Base-by-base conservation (phyloP, 2,888 invertebrate species). In the Cylindroiulus punctatus region DNA sequence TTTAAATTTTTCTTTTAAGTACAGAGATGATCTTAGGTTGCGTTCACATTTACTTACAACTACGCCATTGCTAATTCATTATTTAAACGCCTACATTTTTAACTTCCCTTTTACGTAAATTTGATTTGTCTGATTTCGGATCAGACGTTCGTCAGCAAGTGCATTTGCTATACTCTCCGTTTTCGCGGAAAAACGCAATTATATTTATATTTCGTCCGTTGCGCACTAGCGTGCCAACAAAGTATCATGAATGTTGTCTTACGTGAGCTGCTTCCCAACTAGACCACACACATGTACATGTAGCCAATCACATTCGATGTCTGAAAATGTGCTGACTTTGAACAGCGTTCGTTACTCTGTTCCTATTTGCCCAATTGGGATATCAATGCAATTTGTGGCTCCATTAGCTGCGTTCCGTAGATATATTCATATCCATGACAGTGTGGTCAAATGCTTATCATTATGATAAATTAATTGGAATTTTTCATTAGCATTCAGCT, bases 381-480 rank as follows among this genome's bases (percentile, higher is more conserved):
- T 52, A 19, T 19, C 52, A 17, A 52, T 52, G 19, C 14, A 52
- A 52, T 52, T 52, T 19, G 52, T 52, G 52, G 52, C 52, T 52
- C 52, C 14, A 52, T 52, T 52, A 52, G 52, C 52, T 52, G 52
- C 52, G 4, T 19, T 19, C 52, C 52, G 14, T 52, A 52, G 52
- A 52, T 52, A n/a, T n/a, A 52, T 52, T 52, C 52, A 52, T 52
- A 52, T 52, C 52, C 52, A 19, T 52, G 52, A 52, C 52, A 52
- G 52, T 52, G 52, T 52, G 52, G 52, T 52, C 52, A 52, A 52
- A 10, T 52, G 52, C 19, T 52, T 14, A 52, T 52, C 52, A 52
- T 52, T 52, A 52, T 52, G 52, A 52, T 52, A 52, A 52, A 52
- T 52, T 52, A 19, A 52, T 52, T 19, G 17, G 19, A 52, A 52